Evolutionary conservation across 2,888 invertebrate genomes (phyloP), one percentile per base, ranked within the genome.

Genomic region (Poecilus cupreus): DNA sequence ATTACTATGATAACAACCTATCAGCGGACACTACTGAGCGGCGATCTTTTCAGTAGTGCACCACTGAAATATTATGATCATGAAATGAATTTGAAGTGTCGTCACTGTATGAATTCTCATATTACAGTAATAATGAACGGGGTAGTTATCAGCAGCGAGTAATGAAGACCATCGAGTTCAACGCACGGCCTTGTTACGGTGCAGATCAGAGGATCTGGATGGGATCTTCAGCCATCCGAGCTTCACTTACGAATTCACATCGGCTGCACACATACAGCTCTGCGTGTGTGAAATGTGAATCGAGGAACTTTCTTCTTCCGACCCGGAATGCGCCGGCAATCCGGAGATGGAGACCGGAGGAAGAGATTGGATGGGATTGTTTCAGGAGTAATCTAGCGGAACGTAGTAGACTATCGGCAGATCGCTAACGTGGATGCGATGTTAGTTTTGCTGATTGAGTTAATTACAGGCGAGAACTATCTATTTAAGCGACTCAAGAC

Each of bases 231-330:
- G 16, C 64, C 64, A 37, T 37, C 18, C 37, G 64, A 68, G 64
- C 64, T 68, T 68, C 64, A 68, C 64, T 68, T 37, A 68, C 64
- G 64, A 68, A 68, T 68, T 68, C 64, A 68, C 64, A 68, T 68
- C 32, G 37, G 8, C 49, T 54, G 6, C 51, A 43, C 51, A 51
- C 13, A 18, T 18, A 18, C 51, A 18, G 13, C 16, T 8, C 16
- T 51, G 51, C 18, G 51, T 51, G 16, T 51, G 51, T 51, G 51
- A 32, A 32, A n/a, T n/a, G 10, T 57, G 20, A 11, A 60, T 26
- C 10, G 37, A 18, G 37, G 60, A 37, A 68, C 64, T 68, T 68
- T 68, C 64, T 68, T 68, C 64, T 68, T 68, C 37, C 18, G 64
- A 68, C 64, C 64, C 37, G 64, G 64, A 68, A 68, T 68, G 64